Evolutionary conservation across 2,888 invertebrate species (phyloP).

Genomic region (Andricus curvator): DNA sequence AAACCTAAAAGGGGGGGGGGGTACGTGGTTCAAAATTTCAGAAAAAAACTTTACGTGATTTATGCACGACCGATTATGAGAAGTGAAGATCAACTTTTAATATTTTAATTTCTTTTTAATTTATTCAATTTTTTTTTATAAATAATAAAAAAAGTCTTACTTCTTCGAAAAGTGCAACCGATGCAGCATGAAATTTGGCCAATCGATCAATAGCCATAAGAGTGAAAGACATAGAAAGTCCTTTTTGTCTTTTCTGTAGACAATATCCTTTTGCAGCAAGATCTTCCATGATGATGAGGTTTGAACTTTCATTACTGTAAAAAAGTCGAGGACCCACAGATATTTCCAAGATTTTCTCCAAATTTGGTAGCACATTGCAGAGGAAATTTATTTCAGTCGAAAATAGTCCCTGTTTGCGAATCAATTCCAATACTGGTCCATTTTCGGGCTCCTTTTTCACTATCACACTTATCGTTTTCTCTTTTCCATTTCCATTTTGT

Average conservation of each 20-base stretch:
- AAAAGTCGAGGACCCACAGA: neutral
- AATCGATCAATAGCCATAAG: conserved; percentile 25
- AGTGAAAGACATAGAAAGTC: neutral
- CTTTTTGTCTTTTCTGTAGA: conserved; percentile 4
- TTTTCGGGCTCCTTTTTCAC: conserved; percentile 9
- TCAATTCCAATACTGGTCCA: conserved; percentile 12
- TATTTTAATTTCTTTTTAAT: too few species aligned
- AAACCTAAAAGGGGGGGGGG: too few species aligned
- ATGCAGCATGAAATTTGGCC: conserved; percentile 60
- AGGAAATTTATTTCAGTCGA: conserved; percentile 5
- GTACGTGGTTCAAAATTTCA: too few species aligned
- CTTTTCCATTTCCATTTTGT: neutral
- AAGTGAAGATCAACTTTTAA: too few species aligned
- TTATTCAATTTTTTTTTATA: neutral
- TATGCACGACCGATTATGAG: too few species aligned
- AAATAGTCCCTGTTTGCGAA: conserved; percentile 14
- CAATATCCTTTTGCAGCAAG: neutral
- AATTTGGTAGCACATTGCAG: conserved; percentile 8
- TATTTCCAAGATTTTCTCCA: neutral
- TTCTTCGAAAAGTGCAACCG: conserved; percentile 60
- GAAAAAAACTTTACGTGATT: too few species aligned
- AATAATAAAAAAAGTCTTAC: conserved; percentile 45
- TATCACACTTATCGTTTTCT: neutral
- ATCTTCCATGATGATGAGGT: conserved; percentile 17
- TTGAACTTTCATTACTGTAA: conserved; percentile 8